A percentile compares a stretch with the other conserved stretches of the same genome.
Evolutionary conservation across 2,888 invertebrate species (phyloP).

Genomic region (Conops quadrifasciatus): DNA sequence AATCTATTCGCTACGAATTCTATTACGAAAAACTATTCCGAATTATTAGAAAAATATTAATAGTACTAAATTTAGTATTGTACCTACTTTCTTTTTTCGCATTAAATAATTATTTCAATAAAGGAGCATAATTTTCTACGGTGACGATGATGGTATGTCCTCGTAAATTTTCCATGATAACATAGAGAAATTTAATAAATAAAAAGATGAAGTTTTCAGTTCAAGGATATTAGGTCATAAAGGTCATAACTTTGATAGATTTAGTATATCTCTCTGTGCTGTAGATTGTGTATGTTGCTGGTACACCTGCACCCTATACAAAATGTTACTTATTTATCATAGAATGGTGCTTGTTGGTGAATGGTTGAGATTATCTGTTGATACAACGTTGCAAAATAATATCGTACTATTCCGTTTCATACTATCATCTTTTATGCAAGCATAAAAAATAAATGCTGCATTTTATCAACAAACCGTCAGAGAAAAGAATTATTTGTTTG

Average conservation of each 20-base stretch:
- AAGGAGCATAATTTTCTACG: not conserved
- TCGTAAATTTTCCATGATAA: not conserved
- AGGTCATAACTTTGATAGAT: not conserved
- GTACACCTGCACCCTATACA: too few species aligned
- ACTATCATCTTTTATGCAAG: constrained; percentile 11
- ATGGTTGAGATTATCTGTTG: not conserved
- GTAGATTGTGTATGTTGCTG: too few species aligned
- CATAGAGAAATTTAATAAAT: not conserved
- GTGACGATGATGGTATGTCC: not conserved
- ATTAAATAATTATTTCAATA: not conserved
- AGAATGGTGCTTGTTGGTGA: not conserved
- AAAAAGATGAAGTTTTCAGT: not conserved
- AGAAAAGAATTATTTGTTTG: not conserved
- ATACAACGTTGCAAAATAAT: constrained; percentile 7
- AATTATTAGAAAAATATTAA: too few species aligned
- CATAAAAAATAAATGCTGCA: not conserved
- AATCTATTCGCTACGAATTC: too few species aligned
- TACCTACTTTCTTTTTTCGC: too few species aligned
- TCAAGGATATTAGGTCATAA: constrained; percentile 14
- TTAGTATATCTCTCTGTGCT: not conserved
- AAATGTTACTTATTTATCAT: too few species aligned
- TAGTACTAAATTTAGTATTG: too few species aligned
- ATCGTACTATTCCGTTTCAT: not conserved
- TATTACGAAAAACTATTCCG: too few species aligned
- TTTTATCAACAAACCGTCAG: not conserved